Percentiles rank a stretch among this genome's conserved stretches.
phyloP scores from a whole-genome alignment of 2,888 invertebrate genomes.

The Drosophila colorata region DNA sequence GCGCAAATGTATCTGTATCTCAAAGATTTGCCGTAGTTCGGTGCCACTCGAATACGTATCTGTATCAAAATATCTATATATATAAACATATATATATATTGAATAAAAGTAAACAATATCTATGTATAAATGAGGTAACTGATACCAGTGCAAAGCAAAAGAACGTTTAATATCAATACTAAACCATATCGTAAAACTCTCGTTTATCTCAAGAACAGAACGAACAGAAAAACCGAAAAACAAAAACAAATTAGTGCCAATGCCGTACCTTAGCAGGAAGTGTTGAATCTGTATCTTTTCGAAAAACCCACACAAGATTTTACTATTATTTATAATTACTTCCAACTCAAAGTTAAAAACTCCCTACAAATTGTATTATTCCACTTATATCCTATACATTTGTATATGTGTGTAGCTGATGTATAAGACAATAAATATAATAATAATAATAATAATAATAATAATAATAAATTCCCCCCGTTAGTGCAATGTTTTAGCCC shows the following conservation, averaged over 20 bases:
- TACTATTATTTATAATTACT: conserved; percentile 9
- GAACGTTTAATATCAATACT: conserved; percentile 65
- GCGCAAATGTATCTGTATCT: conserved; percentile 46
- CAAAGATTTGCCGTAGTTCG: conserved; percentile 51
- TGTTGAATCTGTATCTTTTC: conserved; percentile 9
- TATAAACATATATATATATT: conserved; percentile 22
- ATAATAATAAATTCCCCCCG: neutral
- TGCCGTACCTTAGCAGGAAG: conserved; percentile 62
- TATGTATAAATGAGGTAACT: conserved; percentile 63
- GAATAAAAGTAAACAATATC: conserved; percentile 22
- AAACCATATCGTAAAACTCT: conserved; percentile 59
- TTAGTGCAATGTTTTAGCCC: conserved; percentile 34
- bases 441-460: conserved; percentile 2
- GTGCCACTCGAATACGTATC: conserved; percentile 54
- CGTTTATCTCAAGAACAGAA: conserved; percentile 20
- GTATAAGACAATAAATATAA: conserved; percentile 47
- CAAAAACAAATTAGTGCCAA: conserved; percentile 67
- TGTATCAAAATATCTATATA: conserved; percentile 33
- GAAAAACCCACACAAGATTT: conserved; percentile 8
- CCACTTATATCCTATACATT: conserved; percentile 8
- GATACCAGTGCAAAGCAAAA: conserved; percentile 72
- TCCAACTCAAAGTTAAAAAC: conserved; percentile 7
- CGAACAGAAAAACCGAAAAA: conserved; percentile 11
- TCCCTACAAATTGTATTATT: conserved; percentile 54
- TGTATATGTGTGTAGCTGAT: conserved; percentile 24